phyloP scores from a whole-genome alignment of 2,113 vertebrate genomes.

The Pangasianodon hypophthalmus region DNA sequence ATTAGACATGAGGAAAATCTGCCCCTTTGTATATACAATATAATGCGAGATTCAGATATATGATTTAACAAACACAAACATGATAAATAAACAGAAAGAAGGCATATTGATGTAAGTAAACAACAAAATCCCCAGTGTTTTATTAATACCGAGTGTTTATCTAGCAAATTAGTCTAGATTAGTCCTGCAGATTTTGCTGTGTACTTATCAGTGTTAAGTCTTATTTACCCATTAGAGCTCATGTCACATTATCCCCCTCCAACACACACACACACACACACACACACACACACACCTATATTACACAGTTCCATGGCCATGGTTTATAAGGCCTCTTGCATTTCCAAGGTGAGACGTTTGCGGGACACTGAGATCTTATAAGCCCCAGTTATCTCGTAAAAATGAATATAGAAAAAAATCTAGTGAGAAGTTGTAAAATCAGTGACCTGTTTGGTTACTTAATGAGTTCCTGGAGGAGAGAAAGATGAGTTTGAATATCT shows the following conservation, averaged over 20 bases:
- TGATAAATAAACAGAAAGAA: background rate
- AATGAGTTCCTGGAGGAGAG: slow-evolving; percentile 74
- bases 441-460: slow-evolving; percentile 74
- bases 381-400: slow-evolving; percentile 81
- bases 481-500: slow-evolving; percentile 62
- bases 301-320: slow-evolving; percentile 55
- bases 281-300: background rate
- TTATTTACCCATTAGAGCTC: slow-evolving; percentile 61
- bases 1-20: background rate
- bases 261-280: background rate
- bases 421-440: slow-evolving; percentile 76
- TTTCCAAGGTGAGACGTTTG: slow-evolving; percentile 48
- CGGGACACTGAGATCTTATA: slow-evolving; percentile 76
- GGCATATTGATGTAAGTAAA: slow-evolving; percentile 4
- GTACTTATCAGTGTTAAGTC: slow-evolving; percentile 18
- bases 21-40: background rate
- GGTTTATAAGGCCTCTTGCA: slow-evolving; percentile 59
- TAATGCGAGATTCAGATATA: background rate
- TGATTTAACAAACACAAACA: background rate
- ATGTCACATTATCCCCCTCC: slow-evolving; percentile 45
- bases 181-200: background rate
- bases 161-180: background rate
- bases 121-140: background rate
- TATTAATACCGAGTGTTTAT: background rate
- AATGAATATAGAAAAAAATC: slow-evolving; percentile 39